phyloP scores from a whole-genome alignment of 2,888 invertebrate species.

The Macaria liturata region DNA sequence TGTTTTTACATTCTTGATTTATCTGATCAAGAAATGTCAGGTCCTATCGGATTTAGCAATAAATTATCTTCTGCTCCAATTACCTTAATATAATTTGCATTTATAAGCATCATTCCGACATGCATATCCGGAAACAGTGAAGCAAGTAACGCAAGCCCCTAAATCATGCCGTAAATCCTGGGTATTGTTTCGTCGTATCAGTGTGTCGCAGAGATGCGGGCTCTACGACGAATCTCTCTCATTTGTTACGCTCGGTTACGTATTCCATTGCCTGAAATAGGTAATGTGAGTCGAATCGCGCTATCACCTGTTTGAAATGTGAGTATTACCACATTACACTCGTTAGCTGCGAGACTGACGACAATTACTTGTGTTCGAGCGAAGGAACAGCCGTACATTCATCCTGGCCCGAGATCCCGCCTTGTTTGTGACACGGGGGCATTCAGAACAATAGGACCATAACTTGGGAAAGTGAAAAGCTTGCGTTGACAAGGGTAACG shows the following conservation, averaged over 20 bases:
- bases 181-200: constrained; percentile 60
- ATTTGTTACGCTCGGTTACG: constrained; percentile 25
- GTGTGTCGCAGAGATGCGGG: constrained; percentile 50
- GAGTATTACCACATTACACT: constrained; percentile 18
- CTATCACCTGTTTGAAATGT: constrained; percentile 24
- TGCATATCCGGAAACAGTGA: constrained; percentile 31
- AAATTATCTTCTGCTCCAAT: not conserved
- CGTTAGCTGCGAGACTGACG: constrained; percentile 26
- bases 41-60: constrained; percentile 2
- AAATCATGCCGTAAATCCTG: constrained; percentile 59
- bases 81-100: constrained; percentile 20
- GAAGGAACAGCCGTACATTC: no score
- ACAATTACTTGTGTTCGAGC: no score
- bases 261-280: constrained; percentile 27
- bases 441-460: constrained; percentile 64
- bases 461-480: constrained; percentile 68
- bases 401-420: constrained; percentile 13
- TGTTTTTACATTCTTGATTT: constrained; percentile 27
- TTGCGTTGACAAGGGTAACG: constrained; percentile 69
- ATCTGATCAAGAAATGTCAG: constrained; percentile 17
- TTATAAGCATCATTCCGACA: constrained; percentile 14
- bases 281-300: constrained; percentile 26
- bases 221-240: constrained; percentile 35
- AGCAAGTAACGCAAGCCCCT: constrained; percentile 37
- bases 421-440: constrained; percentile 41